Conservation (phyloP, 2,797 vertebrate species). For the Onychomys leucogaster region DNA sequence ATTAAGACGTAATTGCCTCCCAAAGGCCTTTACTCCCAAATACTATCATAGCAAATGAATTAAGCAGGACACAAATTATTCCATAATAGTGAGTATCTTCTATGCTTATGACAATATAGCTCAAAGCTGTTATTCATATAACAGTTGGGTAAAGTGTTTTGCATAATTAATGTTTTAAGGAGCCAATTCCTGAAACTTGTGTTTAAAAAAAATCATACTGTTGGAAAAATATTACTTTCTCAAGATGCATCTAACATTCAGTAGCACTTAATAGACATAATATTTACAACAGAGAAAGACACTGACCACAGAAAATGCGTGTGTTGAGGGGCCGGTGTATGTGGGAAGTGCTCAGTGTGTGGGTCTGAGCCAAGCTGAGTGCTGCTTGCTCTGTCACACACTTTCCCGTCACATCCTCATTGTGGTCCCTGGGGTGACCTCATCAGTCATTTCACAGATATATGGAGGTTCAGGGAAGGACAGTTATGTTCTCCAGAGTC, state of each 20-base stretch:
- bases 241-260: conserved; percentile 37
- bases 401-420: neutral
- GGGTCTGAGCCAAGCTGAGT: no score
- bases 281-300: neutral
- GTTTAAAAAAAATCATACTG: conserved; percentile 39
- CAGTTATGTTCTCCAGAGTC: neutral
- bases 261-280: conserved; percentile 28
- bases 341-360: neutral
- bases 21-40: neutral
- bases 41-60: neutral
- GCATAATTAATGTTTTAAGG: conserved; percentile 12
- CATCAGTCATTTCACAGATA: neutral
- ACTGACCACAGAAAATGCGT: neutral
- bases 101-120: neutral
- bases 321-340: neutral
- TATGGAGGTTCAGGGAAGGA: conserved; percentile 6
- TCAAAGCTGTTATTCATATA: conserved; percentile 26
- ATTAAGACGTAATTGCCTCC: neutral
- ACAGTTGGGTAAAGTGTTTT: conserved; percentile 33
- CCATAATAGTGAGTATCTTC: neutral
- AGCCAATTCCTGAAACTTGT: conserved; percentile 8
- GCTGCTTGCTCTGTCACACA: neutral
- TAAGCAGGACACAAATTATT: neutral
- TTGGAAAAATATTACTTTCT: conserved; percentile 23
- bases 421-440: neutral